A percentile compares a stretch with the other conserved stretches of the same genome.
Conservation (phyloP, 1,140 invertebrate species). For the Amyelois transitella region DNA sequence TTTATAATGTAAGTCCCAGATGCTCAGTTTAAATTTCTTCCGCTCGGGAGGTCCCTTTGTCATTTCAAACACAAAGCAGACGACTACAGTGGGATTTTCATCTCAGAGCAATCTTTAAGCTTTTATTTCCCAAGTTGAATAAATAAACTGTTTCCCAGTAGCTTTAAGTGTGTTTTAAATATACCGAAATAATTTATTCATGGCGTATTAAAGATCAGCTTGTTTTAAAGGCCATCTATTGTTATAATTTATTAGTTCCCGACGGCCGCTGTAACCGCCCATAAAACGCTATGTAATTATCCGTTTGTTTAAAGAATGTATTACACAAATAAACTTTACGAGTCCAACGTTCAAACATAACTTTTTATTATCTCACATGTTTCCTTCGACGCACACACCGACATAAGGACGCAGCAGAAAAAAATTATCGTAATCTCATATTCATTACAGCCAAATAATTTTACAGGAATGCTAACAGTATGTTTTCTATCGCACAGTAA, state of each 20-base stretch:
- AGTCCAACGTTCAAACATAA: conserved; percentile 56
- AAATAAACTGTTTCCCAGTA: conserved; percentile 13
- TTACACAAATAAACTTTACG: conserved; percentile 72
- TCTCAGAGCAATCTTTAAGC: conserved; percentile 20
- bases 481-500: conserved; percentile 23
- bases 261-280: conserved; percentile 28
- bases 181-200: conserved; percentile 6
- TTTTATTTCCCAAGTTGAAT: conserved; percentile 2
- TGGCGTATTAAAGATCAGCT: conserved; percentile 16
- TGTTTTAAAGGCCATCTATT: conserved; percentile 27
- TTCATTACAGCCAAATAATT: conserved; percentile 21
- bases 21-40: conserved; percentile 37
- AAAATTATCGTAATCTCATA: conserved; percentile 39
- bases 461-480: conserved; percentile 22
- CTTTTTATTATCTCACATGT: conserved; percentile 68
- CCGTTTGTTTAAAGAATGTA: conserved; percentile 64
- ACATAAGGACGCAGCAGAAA: conserved; percentile 24
- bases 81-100: conserved; percentile 26
- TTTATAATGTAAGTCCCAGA: conserved; percentile 33
- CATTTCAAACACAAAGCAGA: conserved; percentile 30
- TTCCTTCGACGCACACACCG: conserved; percentile 43
- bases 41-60: conserved; percentile 26
- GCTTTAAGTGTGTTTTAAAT: not conserved
- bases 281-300: conserved; percentile 60
- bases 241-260: conserved; percentile 39